These are phyloP conservation scores for Solenopsis fugax DNA, from an alignment of 1,140 invertebrate species.

Conservation along the genomic window DNA sequence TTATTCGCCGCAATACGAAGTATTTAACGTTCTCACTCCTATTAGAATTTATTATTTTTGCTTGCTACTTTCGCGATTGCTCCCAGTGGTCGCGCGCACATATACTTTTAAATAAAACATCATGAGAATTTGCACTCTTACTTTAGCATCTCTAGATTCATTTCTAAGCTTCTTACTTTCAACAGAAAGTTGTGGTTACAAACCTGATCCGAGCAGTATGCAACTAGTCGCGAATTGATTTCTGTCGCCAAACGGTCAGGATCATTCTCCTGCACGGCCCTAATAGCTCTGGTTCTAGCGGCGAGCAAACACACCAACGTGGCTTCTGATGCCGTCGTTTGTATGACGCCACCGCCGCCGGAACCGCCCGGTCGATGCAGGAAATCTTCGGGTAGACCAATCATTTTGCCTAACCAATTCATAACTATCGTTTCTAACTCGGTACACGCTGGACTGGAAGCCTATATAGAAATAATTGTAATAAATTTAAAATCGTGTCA, in stretches of 20 bases:
- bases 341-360: conserved; percentile 97
- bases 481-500: not conserved
- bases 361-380: conserved; percentile 91
- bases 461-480: conserved; percentile 86
- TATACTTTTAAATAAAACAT: conserved; percentile 38
- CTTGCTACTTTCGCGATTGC: conserved; percentile 24
- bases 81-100: conserved; percentile 19
- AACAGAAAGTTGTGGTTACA: not conserved
- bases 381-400: conserved; percentile 96
- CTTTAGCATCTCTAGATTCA: not conserved
- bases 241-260: conserved; percentile 94
- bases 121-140: not conserved
- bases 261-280: conserved; percentile 88
- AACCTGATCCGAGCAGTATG: conserved; percentile 97
- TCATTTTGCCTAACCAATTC: conserved; percentile 99
- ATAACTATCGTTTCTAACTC: conserved; percentile 98
- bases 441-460: conserved; percentile 97
- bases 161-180: not conserved
- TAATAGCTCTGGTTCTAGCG: conserved; percentile 94
- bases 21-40: conserved; percentile 7
- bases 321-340: conserved; percentile 96
- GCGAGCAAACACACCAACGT: conserved; percentile 96
- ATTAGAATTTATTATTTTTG: conserved; percentile 40
- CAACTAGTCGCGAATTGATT: conserved; percentile 96
- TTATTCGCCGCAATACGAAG: not conserved